Evolutionary conservation across 2,888 invertebrate genomes (phyloP).

Genomic region (Trichopria drosophilae): DNA sequence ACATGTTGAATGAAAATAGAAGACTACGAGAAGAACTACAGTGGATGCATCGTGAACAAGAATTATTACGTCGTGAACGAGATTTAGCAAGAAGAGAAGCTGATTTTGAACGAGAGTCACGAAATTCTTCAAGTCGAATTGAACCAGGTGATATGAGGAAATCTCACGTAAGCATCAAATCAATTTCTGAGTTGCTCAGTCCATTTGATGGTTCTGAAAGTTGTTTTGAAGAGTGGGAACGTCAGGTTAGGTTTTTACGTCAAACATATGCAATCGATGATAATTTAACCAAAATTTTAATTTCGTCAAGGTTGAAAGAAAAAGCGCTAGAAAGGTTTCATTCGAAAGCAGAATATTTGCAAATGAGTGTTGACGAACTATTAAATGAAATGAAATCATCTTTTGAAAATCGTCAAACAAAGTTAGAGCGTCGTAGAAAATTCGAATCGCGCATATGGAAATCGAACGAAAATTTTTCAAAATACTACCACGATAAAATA

Average conservation of each 20-base stretch:
- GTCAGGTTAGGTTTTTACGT: constrained; percentile 17
- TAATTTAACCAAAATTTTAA: constrained; percentile 6
- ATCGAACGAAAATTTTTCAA: constrained; percentile 18
- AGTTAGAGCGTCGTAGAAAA: constrained; percentile 8
- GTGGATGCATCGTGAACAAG: no score
- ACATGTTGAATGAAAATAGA: no score
- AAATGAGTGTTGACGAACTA: constrained; percentile 20
- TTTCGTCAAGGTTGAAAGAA: constrained; percentile 22
- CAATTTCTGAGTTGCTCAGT: constrained; percentile 9
- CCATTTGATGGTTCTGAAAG: constrained; percentile 15
- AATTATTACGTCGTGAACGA: no score
- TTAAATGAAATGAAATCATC: constrained; percentile 18
- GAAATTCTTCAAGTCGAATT: no score
- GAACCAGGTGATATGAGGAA: no score
- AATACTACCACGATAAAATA: constrained; percentile 29
- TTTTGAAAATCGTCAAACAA: constrained; percentile 20
- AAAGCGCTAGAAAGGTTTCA: constrained; percentile 26
- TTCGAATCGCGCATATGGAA: constrained; percentile 25
- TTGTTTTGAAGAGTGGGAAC: constrained; percentile 15
- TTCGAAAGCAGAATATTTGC: constrained; percentile 22
- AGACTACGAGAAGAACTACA: no score
- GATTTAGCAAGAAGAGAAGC: no score
- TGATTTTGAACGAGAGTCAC: no score
- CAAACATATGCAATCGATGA: constrained; percentile 22
- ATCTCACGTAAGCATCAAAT: constrained; percentile 6